phyloP scores from a whole-genome alignment of 2,113 vertebrate species.

The Chaetorhynchus papuensis region DNA sequence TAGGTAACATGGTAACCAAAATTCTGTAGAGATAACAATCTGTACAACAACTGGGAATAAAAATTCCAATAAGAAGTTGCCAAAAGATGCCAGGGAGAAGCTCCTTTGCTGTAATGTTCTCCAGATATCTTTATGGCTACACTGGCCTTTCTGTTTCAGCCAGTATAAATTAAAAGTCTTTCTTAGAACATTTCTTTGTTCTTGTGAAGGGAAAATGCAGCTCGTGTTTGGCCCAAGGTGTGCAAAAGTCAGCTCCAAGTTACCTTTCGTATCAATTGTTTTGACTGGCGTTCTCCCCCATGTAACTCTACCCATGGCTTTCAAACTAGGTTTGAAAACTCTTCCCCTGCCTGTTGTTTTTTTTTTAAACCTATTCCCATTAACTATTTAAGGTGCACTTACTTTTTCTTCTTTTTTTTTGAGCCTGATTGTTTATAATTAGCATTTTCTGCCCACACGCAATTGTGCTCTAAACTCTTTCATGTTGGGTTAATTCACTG shows the following conservation, averaged over 20 bases:
- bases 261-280: background rate
- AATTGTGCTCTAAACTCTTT: constrained; percentile 48
- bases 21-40: background rate
- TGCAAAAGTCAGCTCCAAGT: background rate
- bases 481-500: constrained; percentile 41
- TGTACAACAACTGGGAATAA: background rate
- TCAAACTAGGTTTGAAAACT: background rate
- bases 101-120: background rate
- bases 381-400: background rate
- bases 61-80: background rate
- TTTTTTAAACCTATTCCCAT: background rate
- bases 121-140: background rate
- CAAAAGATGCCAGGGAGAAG: background rate
- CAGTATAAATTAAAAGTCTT: background rate
- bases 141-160: background rate
- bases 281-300: background rate
- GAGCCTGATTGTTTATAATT: constrained; percentile 56
- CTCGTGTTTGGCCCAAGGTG: background rate
- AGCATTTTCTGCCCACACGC: constrained; percentile 5
- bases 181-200: background rate
- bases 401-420: background rate
- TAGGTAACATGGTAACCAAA: background rate
- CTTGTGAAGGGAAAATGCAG: background rate
- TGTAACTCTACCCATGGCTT: background rate
- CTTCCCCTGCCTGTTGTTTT: background rate